Conservation (phyloP, 2,888 invertebrate species). For the Congeria kusceri region DNA sequence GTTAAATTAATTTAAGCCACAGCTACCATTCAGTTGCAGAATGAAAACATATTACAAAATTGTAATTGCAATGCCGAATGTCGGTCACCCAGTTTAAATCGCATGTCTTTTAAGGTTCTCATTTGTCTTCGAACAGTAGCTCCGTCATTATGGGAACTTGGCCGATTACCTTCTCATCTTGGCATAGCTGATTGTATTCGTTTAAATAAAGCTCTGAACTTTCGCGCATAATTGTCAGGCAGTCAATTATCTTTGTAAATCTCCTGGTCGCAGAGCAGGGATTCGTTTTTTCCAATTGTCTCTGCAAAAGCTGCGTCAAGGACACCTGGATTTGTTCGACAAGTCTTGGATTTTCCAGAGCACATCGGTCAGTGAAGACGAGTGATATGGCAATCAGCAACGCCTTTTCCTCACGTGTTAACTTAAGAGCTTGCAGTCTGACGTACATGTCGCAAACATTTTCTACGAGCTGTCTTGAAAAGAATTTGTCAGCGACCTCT, state of each 20-base stretch:
- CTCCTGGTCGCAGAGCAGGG: constrained; percentile 23
- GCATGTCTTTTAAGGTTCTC: constrained; percentile 1
- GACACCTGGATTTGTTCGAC: constrained; percentile 52
- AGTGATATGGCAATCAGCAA: constrained; percentile 47
- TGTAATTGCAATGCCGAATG: too few relatives aligned
- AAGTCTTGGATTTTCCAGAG: constrained; percentile 34
- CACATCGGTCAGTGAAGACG: constrained; percentile 52
- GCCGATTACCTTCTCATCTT: constrained; percentile 54
- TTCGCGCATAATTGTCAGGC: constrained; percentile 48
- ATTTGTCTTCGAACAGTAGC: constrained; percentile 49
- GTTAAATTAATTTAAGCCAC: too few relatives aligned
- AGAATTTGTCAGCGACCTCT: constrained; percentile 59
- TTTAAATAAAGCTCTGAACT: constrained; percentile 50
- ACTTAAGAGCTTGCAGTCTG: constrained; percentile 40
- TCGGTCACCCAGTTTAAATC: too few relatives aligned
- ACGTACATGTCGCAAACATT: constrained; percentile 48
- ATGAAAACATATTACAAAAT: too few relatives aligned
- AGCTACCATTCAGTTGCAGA: too few relatives aligned
- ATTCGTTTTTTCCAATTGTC: constrained; percentile 33
- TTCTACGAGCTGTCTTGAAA: constrained; percentile 47
- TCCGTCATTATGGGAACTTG: constrained; percentile 59
- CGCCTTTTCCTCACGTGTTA: constrained; percentile 45
- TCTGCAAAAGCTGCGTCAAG: constrained; percentile 30
- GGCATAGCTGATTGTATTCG: constrained; percentile 55
- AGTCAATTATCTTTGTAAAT: constrained; percentile 52